Percentiles rank a stretch among this genome's conserved stretches.
These are phyloP conservation scores for Palythoa grandis DNA, from an alignment of 92 coral and sea anemone species.

Conservation along the genomic window DNA sequence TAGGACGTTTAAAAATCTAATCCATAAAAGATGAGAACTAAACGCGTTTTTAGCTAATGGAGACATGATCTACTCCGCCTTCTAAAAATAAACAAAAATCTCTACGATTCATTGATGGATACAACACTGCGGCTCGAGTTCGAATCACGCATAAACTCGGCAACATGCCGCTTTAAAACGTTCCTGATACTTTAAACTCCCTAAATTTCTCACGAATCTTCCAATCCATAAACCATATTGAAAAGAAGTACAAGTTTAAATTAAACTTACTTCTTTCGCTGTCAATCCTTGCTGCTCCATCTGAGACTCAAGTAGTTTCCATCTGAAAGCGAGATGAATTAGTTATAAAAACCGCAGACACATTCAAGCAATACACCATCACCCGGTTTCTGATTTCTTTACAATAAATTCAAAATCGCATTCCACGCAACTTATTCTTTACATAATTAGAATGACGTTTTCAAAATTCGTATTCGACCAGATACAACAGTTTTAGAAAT, in stretches of 20 bases:
- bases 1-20: neutral
- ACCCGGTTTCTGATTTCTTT: conserved; percentile 4
- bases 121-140: neutral
- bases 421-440: neutral
- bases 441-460: neutral
- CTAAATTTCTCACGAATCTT: neutral
- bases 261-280: conserved; percentile 74
- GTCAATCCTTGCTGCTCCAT: conserved; percentile 94
- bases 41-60: conserved; percentile 28
- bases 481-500: neutral
- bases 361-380: neutral
- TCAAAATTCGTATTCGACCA: too few relatives aligned
- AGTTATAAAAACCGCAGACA: conserved; percentile 36
- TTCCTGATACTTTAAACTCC: neutral
- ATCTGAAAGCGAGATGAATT: conserved; percentile 55
- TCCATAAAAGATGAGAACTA: neutral
- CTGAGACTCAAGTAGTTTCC: conserved; percentile 74
- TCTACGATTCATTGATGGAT: conserved; percentile 21
- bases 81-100: conserved; percentile 52
- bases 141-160: neutral
- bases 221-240: neutral
- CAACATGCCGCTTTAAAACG: neutral
- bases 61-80: conserved; percentile 40
- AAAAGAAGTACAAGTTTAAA: conserved; percentile 1
- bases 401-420: neutral